These are phyloP conservation scores for Temnothorax ravouxi DNA, from an alignment of 2,888 invertebrate genomes.

Conservation along the genomic window DNA sequence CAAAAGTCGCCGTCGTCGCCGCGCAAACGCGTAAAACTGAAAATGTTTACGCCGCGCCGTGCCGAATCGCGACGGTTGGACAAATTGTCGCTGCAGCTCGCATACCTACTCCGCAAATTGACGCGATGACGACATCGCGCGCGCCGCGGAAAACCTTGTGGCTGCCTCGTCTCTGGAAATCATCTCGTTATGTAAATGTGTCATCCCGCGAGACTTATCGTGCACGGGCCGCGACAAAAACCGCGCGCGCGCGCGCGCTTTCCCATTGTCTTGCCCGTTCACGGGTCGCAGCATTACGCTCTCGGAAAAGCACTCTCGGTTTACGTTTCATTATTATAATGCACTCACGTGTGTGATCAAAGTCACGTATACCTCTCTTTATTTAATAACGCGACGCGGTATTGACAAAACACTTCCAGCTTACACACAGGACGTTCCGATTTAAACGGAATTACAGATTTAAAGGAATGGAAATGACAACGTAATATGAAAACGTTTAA, in stretches of 20 bases:
- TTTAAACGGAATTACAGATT: slow-evolving; percentile 28
- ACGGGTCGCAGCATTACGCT: not conserved
- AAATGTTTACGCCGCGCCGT: not conserved
- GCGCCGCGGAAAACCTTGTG: slow-evolving; percentile 4
- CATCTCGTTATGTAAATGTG: slow-evolving; percentile 45
- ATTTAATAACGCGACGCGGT: slow-evolving; percentile 14
- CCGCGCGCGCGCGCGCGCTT: slow-evolving; percentile 3
- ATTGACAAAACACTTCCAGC: not conserved
- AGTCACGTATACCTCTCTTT: slow-evolving; percentile 27
- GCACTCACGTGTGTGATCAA: slow-evolving; percentile 22
- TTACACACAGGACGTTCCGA: not conserved
- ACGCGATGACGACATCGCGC: not conserved
- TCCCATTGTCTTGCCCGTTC: slow-evolving; percentile 9
- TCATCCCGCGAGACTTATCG: slow-evolving; percentile 45
- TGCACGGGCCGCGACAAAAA: not conserved
- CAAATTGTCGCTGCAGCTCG: not conserved
- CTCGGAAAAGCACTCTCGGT: slow-evolving; percentile 1
- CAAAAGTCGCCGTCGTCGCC: not conserved
- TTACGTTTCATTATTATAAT: slow-evolving; percentile 44
- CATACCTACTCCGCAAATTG: slow-evolving; percentile 4
- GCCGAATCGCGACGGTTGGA: not conserved
- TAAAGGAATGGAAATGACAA: slow-evolving; percentile 29
- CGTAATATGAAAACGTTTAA: slow-evolving; percentile 6
- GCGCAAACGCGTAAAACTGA: not conserved
- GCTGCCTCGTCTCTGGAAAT: slow-evolving; percentile 25